Evolutionary conservation across 2,113 vertebrate species (phyloP).

Genomic region (Toxotes jaculatrix): DNA sequence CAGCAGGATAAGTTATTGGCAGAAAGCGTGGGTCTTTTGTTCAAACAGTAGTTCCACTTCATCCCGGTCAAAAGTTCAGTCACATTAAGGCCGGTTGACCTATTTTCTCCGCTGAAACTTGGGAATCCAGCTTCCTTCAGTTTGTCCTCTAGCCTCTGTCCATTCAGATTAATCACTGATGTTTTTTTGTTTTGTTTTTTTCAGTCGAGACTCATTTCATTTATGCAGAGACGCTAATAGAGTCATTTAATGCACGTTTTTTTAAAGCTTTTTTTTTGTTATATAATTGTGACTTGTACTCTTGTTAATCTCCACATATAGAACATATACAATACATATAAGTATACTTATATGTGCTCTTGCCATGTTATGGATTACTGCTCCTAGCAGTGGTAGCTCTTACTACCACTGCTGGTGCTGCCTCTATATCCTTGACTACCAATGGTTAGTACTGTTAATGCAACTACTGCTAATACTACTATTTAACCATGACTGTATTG

Average conservation of each 20-base stretch:
- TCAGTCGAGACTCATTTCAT: background rate
- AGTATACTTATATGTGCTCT: background rate
- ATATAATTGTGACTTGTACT: background rate
- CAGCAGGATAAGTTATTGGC: background rate
- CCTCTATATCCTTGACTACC: background rate
- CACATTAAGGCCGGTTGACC: conserved; percentile 81
- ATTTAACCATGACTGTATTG: background rate
- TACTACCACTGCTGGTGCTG: background rate
- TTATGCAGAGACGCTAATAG: background rate
- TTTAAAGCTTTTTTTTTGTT: background rate
- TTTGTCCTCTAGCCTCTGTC: conserved; percentile 66
- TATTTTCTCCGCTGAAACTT: conserved; percentile 78
- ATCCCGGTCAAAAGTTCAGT: conserved; percentile 82
- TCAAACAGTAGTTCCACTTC: conserved; percentile 64
- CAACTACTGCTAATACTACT: background rate
- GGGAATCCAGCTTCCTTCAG: conserved; percentile 67
- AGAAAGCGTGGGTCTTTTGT: conserved; percentile 31
- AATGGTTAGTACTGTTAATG: too few relatives aligned
- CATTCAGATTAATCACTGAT: conserved; percentile 50
- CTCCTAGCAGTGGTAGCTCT: background rate
- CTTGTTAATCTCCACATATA: background rate
- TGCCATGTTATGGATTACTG: background rate
- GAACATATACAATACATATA: background rate
- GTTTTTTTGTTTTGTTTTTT: background rate
- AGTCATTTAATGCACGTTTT: background rate